phyloP scores from a whole-genome alignment of 2,888 invertebrate species.

The Agelastica alni region DNA sequence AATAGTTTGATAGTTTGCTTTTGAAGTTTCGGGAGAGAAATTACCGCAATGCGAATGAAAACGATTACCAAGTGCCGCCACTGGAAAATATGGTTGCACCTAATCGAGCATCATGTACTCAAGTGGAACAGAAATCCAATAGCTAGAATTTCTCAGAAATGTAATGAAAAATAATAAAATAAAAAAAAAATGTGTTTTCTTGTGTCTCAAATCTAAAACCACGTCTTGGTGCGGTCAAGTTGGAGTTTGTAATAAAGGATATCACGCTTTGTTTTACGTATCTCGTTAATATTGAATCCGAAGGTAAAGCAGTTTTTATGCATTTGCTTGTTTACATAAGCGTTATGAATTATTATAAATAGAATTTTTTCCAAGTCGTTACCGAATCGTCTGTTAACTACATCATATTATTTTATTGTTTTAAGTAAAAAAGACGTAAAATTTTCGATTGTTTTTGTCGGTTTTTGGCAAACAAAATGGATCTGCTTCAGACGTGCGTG shows the following conservation, averaged over 20 bases:
- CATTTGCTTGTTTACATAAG: conserved; percentile 15
- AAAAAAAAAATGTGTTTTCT: conserved; percentile 42
- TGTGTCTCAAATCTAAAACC: conserved; percentile 48
- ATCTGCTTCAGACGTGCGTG: too few relatives aligned
- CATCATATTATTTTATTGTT: too few relatives aligned
- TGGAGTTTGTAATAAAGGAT: conserved; percentile 42
- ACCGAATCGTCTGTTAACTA: too few relatives aligned
- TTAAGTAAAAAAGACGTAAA: too few relatives aligned
- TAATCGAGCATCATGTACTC: conserved; percentile 49
- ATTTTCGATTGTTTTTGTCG: too few relatives aligned
- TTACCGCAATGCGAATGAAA: too few relatives aligned
- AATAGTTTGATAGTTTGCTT: too few relatives aligned
- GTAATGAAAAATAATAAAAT: conserved; percentile 38
- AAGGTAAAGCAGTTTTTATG: conserved; percentile 12
- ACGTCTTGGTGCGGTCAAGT: conserved; percentile 49
- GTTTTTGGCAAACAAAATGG: too few relatives aligned
- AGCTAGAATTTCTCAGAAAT: conserved; percentile 36
- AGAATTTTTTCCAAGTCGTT: conserved; percentile 15
- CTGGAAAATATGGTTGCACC: conserved; percentile 32
- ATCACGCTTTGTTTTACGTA: conserved; percentile 40
- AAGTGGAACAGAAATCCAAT: conserved; percentile 46
- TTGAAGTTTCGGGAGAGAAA: too few relatives aligned
- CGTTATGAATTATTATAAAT: too few relatives aligned
- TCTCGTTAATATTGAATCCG: conserved; percentile 8
- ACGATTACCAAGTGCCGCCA: not conserved